Conservation (phyloP, 1,140 invertebrate genomes). For the Coenobita brevimanus region DNA sequence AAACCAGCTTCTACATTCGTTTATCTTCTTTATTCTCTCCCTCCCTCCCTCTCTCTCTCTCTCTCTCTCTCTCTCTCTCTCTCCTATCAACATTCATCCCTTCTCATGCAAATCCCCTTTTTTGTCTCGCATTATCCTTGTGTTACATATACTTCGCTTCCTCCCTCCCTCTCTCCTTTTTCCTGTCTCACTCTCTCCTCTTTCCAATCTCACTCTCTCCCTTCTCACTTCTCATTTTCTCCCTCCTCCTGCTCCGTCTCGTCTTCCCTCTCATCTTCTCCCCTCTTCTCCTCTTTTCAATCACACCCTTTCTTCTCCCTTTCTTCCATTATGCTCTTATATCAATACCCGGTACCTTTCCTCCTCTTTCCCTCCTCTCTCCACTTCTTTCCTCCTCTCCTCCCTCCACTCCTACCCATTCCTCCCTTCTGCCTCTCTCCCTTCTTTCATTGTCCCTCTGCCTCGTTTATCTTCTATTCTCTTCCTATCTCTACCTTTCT, state of each 20-base stretch:
- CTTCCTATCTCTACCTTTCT: no score
- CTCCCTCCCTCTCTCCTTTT: conserved; percentile 7
- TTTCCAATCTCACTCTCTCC: not conserved
- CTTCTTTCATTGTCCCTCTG: no score
- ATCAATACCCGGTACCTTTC: not conserved
- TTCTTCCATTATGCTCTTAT: not conserved
- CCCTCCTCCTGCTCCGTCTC: not conserved
- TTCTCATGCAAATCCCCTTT: not conserved
- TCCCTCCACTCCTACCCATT: not conserved
- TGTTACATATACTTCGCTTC: not conserved
- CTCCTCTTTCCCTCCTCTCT: no score
- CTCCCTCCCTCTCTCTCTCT: not conserved
- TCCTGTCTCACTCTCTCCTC: not conserved
- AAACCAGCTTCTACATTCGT: not conserved
- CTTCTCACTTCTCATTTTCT: not conserved
- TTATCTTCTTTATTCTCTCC: not conserved
- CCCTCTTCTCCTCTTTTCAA: not conserved
- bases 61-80: not conserved
- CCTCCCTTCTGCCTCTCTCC: not conserved
- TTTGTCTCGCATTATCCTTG: not conserved
- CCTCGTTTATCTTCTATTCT: no score
- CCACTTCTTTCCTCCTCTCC: conserved; percentile 3
- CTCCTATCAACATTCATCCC: not conserved
- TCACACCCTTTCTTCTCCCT: not conserved
- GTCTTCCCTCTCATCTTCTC: not conserved